phyloP scores from a whole-genome alignment of 1,140 invertebrate genomes.

The Aphelinus certus region DNA sequence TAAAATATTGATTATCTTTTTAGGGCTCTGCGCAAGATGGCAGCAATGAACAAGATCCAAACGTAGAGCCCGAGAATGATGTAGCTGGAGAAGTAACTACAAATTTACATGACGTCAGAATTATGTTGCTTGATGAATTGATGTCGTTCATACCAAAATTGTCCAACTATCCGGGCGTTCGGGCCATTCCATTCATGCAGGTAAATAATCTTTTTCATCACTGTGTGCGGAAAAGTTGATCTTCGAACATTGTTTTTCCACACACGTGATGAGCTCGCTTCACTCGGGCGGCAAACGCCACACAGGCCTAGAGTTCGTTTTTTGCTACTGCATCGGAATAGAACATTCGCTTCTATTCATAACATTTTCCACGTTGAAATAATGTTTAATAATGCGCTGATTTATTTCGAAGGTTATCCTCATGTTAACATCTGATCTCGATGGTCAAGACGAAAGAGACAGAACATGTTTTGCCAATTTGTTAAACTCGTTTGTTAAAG shows the following conservation, averaged over 20 bases:
- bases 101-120: slow-evolving; percentile 66
- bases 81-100: slow-evolving; percentile 54
- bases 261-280: no score
- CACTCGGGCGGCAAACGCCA: no score
- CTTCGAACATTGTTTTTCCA: neutral
- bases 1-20: slow-evolving; percentile 26
- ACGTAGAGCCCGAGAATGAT: slow-evolving; percentile 55
- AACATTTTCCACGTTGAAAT: neutral
- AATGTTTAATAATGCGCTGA: neutral
- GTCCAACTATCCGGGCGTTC: slow-evolving; percentile 76
- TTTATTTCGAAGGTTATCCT: slow-evolving; percentile 75
- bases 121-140: slow-evolving; percentile 70
- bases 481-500: slow-evolving; percentile 77
- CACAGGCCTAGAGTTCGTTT: no score
- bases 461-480: slow-evolving; percentile 79
- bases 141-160: slow-evolving; percentile 72
- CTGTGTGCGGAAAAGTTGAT: no score
- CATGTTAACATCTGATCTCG: slow-evolving; percentile 90
- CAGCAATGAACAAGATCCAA: slow-evolving; percentile 52
- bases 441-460: slow-evolving; percentile 84
- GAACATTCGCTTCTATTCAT: no score
- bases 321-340: no score
- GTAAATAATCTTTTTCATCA: slow-evolving; percentile 56
- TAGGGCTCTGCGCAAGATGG: slow-evolving; percentile 58
- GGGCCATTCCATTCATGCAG: slow-evolving; percentile 91